Percentiles rank a stretch among this genome's conserved stretches.
Evolutionary conservation across 2,797 vertebrate species (phyloP).

Genomic region (Danionella dracula): DNA sequence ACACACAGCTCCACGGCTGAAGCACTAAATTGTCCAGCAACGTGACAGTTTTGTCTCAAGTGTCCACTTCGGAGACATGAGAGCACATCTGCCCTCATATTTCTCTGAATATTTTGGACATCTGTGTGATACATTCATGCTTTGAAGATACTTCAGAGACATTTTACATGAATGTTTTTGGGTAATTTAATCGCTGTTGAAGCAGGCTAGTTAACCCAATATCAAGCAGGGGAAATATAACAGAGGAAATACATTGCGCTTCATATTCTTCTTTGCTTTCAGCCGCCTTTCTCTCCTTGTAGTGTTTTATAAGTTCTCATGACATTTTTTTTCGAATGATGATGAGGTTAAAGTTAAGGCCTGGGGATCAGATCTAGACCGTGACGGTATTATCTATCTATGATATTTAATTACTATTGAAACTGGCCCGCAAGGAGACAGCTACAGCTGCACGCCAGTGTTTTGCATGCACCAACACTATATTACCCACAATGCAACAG

Average conservation of each 20-base stretch:
- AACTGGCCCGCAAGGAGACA: too few relatives aligned
- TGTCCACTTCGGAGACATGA: slow-evolving; percentile 29
- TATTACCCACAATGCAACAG: too few relatives aligned
- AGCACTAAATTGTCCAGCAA: slow-evolving; percentile 7
- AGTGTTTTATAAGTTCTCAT: too few relatives aligned
- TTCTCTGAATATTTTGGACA: neutral
- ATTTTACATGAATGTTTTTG: neutral
- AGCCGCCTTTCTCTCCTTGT: too few relatives aligned
- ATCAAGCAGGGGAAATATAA: neutral
- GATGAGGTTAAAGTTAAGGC: too few relatives aligned
- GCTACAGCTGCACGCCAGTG: too few relatives aligned
- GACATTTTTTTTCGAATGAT: too few relatives aligned
- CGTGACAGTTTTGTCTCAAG: slow-evolving; percentile 20
- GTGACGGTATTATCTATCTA: too few relatives aligned
- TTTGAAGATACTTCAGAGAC: neutral
- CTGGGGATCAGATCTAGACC: too few relatives aligned
- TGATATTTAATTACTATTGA: too few relatives aligned
- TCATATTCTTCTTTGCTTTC: too few relatives aligned
- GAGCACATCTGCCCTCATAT: neutral
- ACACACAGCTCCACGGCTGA: neutral
- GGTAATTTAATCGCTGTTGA: neutral
- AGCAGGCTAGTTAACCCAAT: neutral
- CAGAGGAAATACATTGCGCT: neutral
- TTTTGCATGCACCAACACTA: too few relatives aligned
- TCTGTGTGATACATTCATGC: neutral